Conservation (phyloP, 1,140 invertebrate species). For the Dysdera silvatica region DNA sequence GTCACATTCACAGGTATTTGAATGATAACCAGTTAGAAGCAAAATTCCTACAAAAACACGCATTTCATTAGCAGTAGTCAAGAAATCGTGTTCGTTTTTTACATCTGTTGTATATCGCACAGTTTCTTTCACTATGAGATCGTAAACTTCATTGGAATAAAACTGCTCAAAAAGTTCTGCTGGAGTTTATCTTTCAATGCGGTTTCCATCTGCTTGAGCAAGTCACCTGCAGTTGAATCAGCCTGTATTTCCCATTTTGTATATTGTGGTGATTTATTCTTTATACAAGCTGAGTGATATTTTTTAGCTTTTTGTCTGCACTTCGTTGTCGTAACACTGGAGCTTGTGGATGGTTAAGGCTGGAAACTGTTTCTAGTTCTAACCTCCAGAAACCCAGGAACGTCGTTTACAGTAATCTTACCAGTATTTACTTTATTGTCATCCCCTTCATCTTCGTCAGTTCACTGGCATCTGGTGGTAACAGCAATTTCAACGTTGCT, state of each 20-base stretch:
- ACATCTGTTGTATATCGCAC: neutral
- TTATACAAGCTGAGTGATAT: too few relatives aligned
- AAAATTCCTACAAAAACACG: neutral
- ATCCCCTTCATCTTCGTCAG: neutral
- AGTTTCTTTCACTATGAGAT: neutral
- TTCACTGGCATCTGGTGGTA: constrained; percentile 1
- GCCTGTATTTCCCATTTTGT: neutral
- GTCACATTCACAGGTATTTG: too few relatives aligned
- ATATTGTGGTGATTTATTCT: too few relatives aligned
- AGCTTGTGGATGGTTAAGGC: neutral
- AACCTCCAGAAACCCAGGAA: too few relatives aligned
- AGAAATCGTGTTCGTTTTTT: neutral
- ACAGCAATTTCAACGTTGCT: neutral
- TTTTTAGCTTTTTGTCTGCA: too few relatives aligned
- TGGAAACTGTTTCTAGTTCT: neutral
- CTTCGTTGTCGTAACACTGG: too few relatives aligned
- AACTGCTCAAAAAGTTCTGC: neutral
- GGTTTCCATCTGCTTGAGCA: neutral
- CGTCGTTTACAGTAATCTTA: neutral
- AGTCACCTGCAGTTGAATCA: neutral
- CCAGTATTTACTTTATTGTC: neutral
- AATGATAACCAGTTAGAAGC: neutral
- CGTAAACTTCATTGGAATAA: neutral
- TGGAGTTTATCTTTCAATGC: neutral
- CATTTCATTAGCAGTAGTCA: neutral